Percentiles rank a stretch among this genome's conserved stretches.
phyloP scores from a whole-genome alignment of 2,888 invertebrate species.

The Stenichneumon culpator region DNA sequence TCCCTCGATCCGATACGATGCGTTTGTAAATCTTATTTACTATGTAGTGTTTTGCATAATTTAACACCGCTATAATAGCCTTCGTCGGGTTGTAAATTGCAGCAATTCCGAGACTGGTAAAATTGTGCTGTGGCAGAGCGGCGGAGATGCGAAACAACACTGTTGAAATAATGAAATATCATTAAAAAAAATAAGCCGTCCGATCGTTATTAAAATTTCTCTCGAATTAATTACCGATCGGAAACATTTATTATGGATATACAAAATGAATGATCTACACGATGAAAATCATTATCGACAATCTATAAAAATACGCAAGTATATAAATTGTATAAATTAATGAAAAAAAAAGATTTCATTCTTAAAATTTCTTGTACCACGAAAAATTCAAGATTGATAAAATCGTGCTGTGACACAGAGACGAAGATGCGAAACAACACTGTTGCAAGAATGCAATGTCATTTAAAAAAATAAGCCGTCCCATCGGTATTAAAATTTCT shows the following conservation, averaged over 20 bases:
- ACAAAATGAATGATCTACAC: no score
- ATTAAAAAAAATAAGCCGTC: background rate
- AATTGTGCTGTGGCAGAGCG: background rate
- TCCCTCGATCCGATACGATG: slow-evolving; percentile 33
- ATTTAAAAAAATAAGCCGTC: background rate
- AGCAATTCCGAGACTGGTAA: background rate
- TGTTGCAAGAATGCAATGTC: background rate
- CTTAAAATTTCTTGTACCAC: background rate
- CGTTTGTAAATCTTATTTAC: slow-evolving; percentile 2
- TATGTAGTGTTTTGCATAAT: slow-evolving; percentile 21
- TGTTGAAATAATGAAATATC: background rate
- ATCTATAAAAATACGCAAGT: background rate
- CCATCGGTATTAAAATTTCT: background rate
- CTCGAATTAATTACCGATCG: background rate
- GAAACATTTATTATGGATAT: background rate
- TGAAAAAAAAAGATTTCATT: background rate
- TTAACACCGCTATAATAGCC: background rate
- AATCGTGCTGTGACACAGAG: background rate
- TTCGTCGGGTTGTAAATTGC: slow-evolving; percentile 12
- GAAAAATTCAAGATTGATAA: background rate
- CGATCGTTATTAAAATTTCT: background rate
- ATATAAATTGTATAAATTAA: background rate
- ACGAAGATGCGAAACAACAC: background rate
- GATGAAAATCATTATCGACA: no score
- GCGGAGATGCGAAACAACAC: background rate